These are phyloP conservation scores for Anas platyrhynchos DNA, from an alignment of 2,113 vertebrate genomes.

Conservation along the genomic window DNA sequence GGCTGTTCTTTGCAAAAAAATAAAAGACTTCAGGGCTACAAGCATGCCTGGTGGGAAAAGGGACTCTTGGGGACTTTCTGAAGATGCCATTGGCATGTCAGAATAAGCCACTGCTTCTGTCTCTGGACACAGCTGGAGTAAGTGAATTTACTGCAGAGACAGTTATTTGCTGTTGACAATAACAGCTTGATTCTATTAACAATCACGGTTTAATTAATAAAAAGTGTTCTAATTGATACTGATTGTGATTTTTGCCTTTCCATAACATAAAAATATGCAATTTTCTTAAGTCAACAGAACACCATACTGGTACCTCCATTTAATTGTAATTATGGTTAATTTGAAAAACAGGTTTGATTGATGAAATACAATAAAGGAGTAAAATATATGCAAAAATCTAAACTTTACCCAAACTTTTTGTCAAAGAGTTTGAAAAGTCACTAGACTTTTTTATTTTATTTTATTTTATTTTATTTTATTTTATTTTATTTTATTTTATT, in stretches of 20 bases:
- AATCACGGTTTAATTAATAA: background rate
- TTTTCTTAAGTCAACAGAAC: background rate
- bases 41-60: accelerated
- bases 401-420: background rate
- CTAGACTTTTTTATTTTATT: background rate
- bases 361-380: background rate
- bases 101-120: background rate
- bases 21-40: background rate
- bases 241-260: background rate
- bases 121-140: background rate
- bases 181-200: background rate
- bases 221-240: background rate
- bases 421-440: background rate
- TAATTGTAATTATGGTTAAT: background rate
- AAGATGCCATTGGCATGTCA: background rate
- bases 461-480: too few species aligned
- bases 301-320: background rate
- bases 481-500: background rate
- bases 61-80: background rate
- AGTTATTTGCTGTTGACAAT: background rate
- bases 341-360: background rate
- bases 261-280: background rate
- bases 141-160: background rate
- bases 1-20: background rate
- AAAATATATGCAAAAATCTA: background rate